Evolutionary conservation across 2,113 vertebrate species (phyloP).

Genomic region (Progne subis): DNA sequence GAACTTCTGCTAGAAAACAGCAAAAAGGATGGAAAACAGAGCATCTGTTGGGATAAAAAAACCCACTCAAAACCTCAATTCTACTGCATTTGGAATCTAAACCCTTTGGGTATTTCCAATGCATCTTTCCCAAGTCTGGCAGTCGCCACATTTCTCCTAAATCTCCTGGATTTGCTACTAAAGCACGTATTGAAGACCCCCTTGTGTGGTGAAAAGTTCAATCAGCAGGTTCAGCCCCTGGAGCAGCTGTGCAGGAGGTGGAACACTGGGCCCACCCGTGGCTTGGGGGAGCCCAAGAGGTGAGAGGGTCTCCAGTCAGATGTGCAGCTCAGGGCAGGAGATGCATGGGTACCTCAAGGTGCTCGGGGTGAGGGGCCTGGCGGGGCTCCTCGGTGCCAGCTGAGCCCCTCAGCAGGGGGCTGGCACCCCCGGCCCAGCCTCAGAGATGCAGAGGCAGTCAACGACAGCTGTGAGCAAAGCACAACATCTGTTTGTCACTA

Average conservation of each 20-base stretch:
- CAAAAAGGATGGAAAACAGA: not conserved
- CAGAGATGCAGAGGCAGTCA: not conserved
- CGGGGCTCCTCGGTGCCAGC: not conserved
- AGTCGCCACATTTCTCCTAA: not conserved
- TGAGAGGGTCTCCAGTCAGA: not conserved
- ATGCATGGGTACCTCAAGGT: not conserved
- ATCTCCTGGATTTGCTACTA: not conserved
- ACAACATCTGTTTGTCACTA: not conserved
- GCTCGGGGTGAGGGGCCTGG: not conserved
- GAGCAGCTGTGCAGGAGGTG: not conserved
- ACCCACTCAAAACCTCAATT: not conserved
- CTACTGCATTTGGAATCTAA: not conserved
- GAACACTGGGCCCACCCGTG: not conserved
- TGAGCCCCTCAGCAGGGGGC: not conserved
- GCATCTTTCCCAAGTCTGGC: not conserved
- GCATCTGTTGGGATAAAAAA: not conserved
- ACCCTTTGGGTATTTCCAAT: not conserved
- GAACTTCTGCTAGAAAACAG: not conserved
- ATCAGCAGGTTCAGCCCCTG: not conserved
- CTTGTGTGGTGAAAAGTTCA: not conserved
- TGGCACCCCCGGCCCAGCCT: not conserved
- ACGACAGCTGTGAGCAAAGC: accelerated
- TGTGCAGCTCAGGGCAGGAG: not conserved
- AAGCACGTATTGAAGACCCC: not conserved
- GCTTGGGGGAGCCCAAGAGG: not conserved